Evolutionary conservation across 2,113 vertebrate species (phyloP).

Genomic region (Dissostichus mawsoni): DNA sequence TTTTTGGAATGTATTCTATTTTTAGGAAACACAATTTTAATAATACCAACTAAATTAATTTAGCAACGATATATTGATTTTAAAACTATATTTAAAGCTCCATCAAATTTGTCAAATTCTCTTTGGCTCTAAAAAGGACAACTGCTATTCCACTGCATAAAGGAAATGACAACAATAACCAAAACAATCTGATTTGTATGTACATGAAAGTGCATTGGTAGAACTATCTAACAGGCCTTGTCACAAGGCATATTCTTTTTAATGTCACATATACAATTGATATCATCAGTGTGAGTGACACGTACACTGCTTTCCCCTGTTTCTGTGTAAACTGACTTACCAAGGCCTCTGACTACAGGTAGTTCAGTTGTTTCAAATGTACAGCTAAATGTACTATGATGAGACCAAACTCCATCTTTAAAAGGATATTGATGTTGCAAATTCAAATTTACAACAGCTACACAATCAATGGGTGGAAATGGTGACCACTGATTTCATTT

Average conservation of each 20-base stretch:
- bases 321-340: slow-evolving; percentile 55
- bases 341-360: slow-evolving; percentile 60
- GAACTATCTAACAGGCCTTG: slow-evolving; percentile 65
- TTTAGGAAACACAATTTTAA: slow-evolving; percentile 27
- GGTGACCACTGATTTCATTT: slow-evolving; percentile 43
- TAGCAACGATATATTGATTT: slow-evolving; percentile 15
- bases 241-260: slow-evolving; percentile 66
- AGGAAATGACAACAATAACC: slow-evolving; percentile 70
- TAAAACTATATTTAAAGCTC: slow-evolving; percentile 45
- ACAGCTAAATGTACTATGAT: slow-evolving; percentile 45
- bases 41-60: slow-evolving; percentile 11
- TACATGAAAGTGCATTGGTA: slow-evolving; percentile 82
- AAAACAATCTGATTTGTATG: slow-evolving; percentile 55
- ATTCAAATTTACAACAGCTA: slow-evolving; percentile 65
- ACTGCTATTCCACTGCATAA: slow-evolving; percentile 58
- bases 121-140: slow-evolving; percentile 48
- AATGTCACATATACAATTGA: slow-evolving; percentile 46
- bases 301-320: slow-evolving; percentile 42
- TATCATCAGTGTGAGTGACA: slow-evolving; percentile 47
- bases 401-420: slow-evolving; percentile 57
- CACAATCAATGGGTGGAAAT: slow-evolving; percentile 39
- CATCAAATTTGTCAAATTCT: slow-evolving; percentile 38
- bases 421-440: slow-evolving; percentile 70
- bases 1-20: neutral
- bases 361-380: slow-evolving; percentile 62